These are phyloP conservation scores for Ruditapes philippinarum DNA, from an alignment of 1,140 invertebrate species.

Conservation along the genomic window DNA sequence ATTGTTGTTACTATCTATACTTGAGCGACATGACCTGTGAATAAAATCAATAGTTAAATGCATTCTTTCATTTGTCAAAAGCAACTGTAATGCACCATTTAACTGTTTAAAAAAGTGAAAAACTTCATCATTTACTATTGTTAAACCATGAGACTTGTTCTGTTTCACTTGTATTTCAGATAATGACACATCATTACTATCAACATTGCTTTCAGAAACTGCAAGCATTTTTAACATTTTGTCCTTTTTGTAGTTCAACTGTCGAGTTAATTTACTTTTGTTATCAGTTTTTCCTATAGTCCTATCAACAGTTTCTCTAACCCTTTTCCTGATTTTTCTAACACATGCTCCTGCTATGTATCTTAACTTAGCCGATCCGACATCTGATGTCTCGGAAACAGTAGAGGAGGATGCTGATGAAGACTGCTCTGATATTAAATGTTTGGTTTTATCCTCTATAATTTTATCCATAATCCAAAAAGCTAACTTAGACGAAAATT, in stretches of 20 bases:
- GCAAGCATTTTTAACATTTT: neutral
- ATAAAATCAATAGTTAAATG: neutral
- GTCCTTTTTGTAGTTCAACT: neutral
- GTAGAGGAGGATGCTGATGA: too few relatives aligned
- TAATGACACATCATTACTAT: neutral
- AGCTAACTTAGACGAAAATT: neutral
- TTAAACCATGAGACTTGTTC: neutral
- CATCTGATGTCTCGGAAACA: neutral
- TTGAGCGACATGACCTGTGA: slow-evolving; percentile 26
- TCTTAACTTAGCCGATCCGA: neutral
- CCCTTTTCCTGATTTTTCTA: neutral
- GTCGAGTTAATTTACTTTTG: neutral
- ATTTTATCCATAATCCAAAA: neutral
- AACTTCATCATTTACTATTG: neutral
- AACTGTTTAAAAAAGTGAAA: neutral
- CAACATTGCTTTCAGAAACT: neutral
- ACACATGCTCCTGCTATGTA: neutral
- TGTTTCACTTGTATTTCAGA: neutral
- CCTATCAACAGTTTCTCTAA: neutral
- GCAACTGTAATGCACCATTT: neutral
- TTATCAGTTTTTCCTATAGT: neutral
- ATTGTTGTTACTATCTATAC: slow-evolving; percentile 30
- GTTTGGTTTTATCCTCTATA: neutral
- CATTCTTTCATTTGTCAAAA: neutral
- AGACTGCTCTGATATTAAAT: neutral